Evolutionary conservation across 2,888 invertebrate species (phyloP).

Genomic region (Drosophila kanekoi): DNA sequence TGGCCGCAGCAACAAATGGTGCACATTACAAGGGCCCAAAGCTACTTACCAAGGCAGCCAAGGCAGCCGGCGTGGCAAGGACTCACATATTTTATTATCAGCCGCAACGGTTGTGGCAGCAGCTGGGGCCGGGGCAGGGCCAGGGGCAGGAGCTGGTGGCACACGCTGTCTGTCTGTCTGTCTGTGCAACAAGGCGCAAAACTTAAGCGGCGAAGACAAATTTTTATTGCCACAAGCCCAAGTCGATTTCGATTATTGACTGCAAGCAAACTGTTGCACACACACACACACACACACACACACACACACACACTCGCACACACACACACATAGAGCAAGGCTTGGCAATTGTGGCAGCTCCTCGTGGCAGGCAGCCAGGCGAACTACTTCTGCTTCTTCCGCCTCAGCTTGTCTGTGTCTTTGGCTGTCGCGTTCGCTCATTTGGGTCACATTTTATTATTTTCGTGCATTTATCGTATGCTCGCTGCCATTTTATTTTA

Average conservation of each 20-base stretch:
- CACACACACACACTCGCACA: constrained; percentile 30
- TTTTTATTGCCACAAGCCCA: constrained; percentile 72
- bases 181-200: constrained; percentile 75
- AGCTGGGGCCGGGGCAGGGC: not conserved
- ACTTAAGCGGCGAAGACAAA: constrained; percentile 74
- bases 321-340: constrained; percentile 11
- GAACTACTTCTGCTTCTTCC: constrained; percentile 1
- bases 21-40: constrained; percentile 66
- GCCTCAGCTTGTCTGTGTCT: constrained; percentile 39
- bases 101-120: constrained; percentile 18
- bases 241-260: constrained; percentile 75
- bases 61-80: constrained; percentile 37
- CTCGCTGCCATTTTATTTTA: constrained; percentile 76
- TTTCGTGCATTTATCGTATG: constrained; percentile 78
- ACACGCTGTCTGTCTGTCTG: constrained; percentile 18
- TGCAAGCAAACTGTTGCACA: constrained; percentile 71
- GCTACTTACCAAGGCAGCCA: constrained; percentile 55
- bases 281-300: constrained; percentile 15
- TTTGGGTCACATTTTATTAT: constrained; percentile 81
- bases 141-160: not conserved
- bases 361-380: constrained; percentile 11
- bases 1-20: constrained; percentile 55
- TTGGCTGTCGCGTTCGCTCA: constrained; percentile 68
- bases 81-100: constrained; percentile 66
- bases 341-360: constrained; percentile 2